Percentiles rank a stretch among this genome's conserved stretches.
Evolutionary conservation across 2,113 vertebrate genomes (phyloP).

Genomic region (Hydrolagus affinis): DNA sequence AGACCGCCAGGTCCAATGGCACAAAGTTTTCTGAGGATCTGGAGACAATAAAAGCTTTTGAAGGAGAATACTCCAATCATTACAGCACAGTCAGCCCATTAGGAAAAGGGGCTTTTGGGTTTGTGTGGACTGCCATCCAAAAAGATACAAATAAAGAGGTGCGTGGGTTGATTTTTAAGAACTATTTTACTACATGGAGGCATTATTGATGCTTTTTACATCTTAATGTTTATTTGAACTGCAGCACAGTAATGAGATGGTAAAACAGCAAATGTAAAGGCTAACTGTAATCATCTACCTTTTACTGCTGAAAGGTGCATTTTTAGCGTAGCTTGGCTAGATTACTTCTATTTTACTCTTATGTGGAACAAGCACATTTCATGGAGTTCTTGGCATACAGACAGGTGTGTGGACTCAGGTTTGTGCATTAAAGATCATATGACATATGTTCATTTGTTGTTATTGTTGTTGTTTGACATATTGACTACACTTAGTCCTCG

Average conservation of each 20-base stretch:
- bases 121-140: slow-evolving; percentile 74
- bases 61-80: slow-evolving; percentile 67
- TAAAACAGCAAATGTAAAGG: neutral
- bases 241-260: neutral
- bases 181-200: neutral
- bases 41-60: slow-evolving; percentile 68
- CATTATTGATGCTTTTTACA: neutral
- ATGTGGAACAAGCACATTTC: no score
- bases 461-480: no score
- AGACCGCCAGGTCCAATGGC: slow-evolving; percentile 50
- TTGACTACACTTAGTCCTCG: no score
- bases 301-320: no score
- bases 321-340: no score
- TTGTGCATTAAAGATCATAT: no score
- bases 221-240: neutral
- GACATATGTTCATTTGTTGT: no score
- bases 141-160: slow-evolving; percentile 62
- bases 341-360: no score
- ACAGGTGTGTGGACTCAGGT: no score
- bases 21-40: slow-evolving; percentile 57
- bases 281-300: neutral
- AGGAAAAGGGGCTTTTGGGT: slow-evolving; percentile 85
- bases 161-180: neutral
- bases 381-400: no score
- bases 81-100: slow-evolving; percentile 67